Percentiles rank a stretch among this genome's conserved stretches.
phyloP scores from a whole-genome alignment of 2,797 vertebrate genomes.

The Trachurus trachurus region DNA sequence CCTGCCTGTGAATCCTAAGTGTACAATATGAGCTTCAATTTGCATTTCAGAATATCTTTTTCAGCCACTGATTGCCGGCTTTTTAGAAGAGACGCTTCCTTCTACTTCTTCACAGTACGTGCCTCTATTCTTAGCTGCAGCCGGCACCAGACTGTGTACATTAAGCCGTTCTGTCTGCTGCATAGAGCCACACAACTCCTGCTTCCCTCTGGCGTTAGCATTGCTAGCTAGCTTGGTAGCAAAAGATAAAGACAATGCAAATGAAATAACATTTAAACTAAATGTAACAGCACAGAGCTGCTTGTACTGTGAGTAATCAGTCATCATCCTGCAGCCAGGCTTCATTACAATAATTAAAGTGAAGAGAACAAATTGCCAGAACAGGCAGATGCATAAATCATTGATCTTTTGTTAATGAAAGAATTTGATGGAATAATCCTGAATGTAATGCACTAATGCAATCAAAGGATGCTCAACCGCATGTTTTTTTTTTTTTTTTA shows the following conservation, averaged over 20 bases:
- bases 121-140: constrained; percentile 26
- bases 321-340: constrained; percentile 18
- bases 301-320: constrained; percentile 1
- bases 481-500: background rate
- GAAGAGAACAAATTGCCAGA: constrained; percentile 17
- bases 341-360: constrained; percentile 35
- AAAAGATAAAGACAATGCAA: background rate
- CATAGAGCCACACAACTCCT: background rate
- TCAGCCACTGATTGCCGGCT: constrained; percentile 24
- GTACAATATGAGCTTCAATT: constrained; percentile 14
- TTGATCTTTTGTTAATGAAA: constrained; percentile 4
- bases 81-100: constrained; percentile 6
- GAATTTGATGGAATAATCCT: constrained; percentile 5
- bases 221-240: background rate
- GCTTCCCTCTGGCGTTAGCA: background rate
- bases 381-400: constrained; percentile 28
- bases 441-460: background rate
- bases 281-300: background rate
- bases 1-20: background rate
- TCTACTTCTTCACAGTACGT: background rate
- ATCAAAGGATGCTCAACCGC: background rate
- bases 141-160: constrained; percentile 10
- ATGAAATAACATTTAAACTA: background rate
- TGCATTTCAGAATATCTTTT: constrained; percentile 35
- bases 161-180: background rate